phyloP scores from a whole-genome alignment of 2,888 invertebrate genomes.

The Xestia rhomboidea region DNA sequence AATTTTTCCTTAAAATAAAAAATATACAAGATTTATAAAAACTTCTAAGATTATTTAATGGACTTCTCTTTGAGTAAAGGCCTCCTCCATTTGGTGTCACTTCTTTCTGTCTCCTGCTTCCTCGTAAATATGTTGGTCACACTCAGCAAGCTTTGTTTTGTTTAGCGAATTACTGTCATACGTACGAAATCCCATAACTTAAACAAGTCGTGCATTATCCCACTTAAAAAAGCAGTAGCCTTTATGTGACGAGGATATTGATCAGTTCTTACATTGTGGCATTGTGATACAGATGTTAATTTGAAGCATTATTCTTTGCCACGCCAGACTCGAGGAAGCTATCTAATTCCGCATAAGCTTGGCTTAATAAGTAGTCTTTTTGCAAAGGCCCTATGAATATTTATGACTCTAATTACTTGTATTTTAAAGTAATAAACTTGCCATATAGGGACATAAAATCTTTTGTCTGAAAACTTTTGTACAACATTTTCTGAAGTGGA shows the following conservation, averaged over 20 bases:
- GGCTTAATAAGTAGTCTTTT: conserved; percentile 14
- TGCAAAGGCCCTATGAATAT: conserved; percentile 34
- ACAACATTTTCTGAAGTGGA: conserved; percentile 11
- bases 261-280: conserved; percentile 8
- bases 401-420: conserved; percentile 31
- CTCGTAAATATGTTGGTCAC: no score
- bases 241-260: conserved; percentile 20
- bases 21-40: no score
- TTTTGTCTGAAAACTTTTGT: conserved; percentile 17
- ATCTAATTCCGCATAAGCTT: conserved; percentile 25
- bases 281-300: conserved; percentile 28
- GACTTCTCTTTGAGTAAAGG: no score
- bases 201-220: background rate
- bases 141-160: no score
- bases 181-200: no score
- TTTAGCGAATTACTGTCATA: no score
- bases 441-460: conserved; percentile 9
- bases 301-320: conserved; percentile 27
- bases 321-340: conserved; percentile 31
- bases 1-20: no score
- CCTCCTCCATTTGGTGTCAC: no score
- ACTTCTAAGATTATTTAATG: no score
- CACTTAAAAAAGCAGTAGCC: background rate
- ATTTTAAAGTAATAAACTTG: conserved; percentile 26
- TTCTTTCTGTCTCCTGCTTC: no score